Evolutionary conservation across 1,140 invertebrate species (phyloP).

Genomic region (Portunus trituberculatus): DNA sequence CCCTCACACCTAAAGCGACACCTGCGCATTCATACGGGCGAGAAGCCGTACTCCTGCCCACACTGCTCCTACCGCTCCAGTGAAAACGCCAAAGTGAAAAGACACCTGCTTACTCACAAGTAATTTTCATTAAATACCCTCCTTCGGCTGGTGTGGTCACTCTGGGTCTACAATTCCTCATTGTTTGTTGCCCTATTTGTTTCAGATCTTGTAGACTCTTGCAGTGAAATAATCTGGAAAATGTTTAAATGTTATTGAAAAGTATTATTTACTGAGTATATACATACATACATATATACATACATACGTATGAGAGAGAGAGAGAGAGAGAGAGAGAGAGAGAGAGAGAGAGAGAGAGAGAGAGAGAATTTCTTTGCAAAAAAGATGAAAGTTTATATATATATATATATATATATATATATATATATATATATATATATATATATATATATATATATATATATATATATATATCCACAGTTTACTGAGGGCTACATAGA

Average conservation of each 20-base stretch:
- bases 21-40: slow-evolving; percentile 64
- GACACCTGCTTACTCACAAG: slow-evolving; percentile 55
- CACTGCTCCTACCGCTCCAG: slow-evolving; percentile 57
- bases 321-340: background rate
- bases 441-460: slow-evolving; percentile 44
- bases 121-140: background rate
- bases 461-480: slow-evolving; percentile 28
- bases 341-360: background rate
- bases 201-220: background rate
- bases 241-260: no score
- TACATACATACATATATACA: slow-evolving; percentile 47
- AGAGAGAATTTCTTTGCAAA: no score
- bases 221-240: no score
- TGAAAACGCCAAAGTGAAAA: slow-evolving; percentile 55
- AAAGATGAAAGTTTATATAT: no score
- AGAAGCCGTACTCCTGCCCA: slow-evolving; percentile 62
- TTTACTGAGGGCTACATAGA: background rate
- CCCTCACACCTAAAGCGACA: slow-evolving; percentile 52
- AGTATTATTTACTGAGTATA: background rate
- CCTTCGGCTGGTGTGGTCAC: background rate
- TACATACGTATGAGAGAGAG: slow-evolving; percentile 55
- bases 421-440: slow-evolving; percentile 51
- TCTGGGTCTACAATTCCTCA: background rate
- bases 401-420: slow-evolving; percentile 59
- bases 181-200: background rate